Evolutionary conservation across 2,113 vertebrate species (phyloP).

Genomic region (Balaeniceps rex): DNA sequence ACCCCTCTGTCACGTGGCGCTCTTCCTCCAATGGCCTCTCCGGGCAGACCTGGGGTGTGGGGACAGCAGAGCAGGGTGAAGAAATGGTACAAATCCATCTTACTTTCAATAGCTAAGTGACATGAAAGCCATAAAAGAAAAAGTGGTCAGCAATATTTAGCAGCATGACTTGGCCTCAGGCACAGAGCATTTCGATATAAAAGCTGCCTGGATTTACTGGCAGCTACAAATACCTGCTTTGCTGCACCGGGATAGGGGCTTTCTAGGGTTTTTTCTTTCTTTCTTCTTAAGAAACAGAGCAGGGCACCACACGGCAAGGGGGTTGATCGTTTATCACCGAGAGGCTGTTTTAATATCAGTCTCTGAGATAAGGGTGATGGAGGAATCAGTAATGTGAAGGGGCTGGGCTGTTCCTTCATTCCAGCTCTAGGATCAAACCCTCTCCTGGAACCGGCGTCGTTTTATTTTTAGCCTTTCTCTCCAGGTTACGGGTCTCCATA

Average conservation of each 20-base stretch:
- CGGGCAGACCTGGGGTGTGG: conserved; percentile 90
- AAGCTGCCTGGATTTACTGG: conserved; percentile 76
- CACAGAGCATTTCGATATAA: conserved; percentile 72
- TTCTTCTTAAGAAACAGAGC: not conserved
- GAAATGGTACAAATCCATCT: conserved; percentile 99
- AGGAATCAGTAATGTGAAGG: not conserved
- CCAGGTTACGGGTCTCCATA: not conserved
- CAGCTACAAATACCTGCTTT: conserved; percentile 75
- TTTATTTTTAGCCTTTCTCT: conserved; percentile 36
- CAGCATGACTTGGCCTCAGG: conserved; percentile 82
- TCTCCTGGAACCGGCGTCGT: not conserved
- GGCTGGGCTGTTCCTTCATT: not conserved
- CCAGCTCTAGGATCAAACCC: not conserved
- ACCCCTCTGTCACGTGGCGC: conserved; percentile 97
- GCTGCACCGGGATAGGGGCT: conserved; percentile 59
- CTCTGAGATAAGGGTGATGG: conserved; percentile 30
- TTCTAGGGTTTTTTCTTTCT: conserved; percentile 46
- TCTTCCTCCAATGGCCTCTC: conserved; percentile 96
- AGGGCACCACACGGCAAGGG: not conserved
- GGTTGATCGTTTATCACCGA: not conserved
- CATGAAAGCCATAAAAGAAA: conserved; percentile 96
- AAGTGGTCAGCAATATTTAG: conserved; percentile 92
- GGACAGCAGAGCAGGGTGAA: conserved; percentile 92
- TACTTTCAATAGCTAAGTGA: conserved; percentile 99
- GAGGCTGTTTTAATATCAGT: not conserved